These are phyloP conservation scores for Cantharis rufa DNA, from an alignment of 2,888 invertebrate species.

Conservation along the genomic window DNA sequence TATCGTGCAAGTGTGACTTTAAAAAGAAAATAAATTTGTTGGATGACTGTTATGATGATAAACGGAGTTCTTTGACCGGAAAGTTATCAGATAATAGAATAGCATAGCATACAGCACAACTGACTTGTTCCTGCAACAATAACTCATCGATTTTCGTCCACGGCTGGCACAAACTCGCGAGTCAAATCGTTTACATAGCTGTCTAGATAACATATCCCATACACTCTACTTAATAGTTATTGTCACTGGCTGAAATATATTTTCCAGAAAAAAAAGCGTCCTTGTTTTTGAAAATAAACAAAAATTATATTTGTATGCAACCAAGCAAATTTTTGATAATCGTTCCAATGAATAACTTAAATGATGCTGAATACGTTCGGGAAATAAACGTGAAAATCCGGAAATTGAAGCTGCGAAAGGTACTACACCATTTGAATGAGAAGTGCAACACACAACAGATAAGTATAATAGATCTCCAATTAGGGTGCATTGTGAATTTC, in stretches of 20 bases:
- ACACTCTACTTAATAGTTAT: conserved; percentile 23
- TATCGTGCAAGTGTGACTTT: conserved; percentile 1
- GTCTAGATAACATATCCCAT: conserved; percentile 30
- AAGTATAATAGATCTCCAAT: conserved; percentile 31
- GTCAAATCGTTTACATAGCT: conserved; percentile 32
- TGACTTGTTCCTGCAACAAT: conserved; percentile 35
- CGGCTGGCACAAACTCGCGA: conserved; percentile 23
- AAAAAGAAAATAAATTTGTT: conserved; percentile 24
- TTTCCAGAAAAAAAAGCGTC: not conserved
- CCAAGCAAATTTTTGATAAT: not conserved
- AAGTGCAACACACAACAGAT: conserved; percentile 12
- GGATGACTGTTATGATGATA: conserved; percentile 30
- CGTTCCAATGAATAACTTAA: conserved; percentile 17
- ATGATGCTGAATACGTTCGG: conserved; percentile 28
- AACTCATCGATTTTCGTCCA: conserved; percentile 41
- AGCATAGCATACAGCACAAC: conserved; percentile 31
- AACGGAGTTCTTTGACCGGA: conserved; percentile 40
- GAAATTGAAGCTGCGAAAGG: conserved; percentile 29
- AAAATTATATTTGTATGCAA: conserved; percentile 2
- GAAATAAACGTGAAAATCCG: conserved; percentile 32
- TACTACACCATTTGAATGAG: conserved; percentile 29
- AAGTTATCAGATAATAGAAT: conserved; percentile 39
- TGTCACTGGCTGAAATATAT: not conserved
- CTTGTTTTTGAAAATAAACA: not conserved
- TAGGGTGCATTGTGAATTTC: conserved; percentile 17